These are phyloP conservation scores for Climacteris rufus DNA, from an alignment of 2,113 vertebrate genomes.

Conservation along the genomic window DNA sequence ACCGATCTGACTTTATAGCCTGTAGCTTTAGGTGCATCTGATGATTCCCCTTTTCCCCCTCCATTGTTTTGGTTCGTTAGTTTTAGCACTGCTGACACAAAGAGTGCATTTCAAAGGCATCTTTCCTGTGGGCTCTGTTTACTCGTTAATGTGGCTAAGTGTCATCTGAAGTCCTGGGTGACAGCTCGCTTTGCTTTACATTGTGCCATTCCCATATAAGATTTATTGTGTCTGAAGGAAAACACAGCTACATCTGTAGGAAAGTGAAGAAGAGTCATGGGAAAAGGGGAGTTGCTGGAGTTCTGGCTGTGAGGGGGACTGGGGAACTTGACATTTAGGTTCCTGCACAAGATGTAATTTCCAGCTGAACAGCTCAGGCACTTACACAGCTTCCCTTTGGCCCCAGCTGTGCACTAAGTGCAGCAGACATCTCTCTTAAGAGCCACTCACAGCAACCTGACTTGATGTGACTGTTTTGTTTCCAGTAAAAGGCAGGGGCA, in stretches of 20 bases:
- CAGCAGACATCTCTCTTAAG: conserved; percentile 58
- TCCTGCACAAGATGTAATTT: conserved; percentile 61
- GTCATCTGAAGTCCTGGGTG: conserved; percentile 47
- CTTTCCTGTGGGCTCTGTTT: conserved; percentile 51
- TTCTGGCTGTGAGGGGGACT: conserved; percentile 16
- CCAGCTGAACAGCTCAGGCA: conserved; percentile 52
- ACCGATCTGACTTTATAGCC: neutral
- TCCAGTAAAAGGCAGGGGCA: neutral
- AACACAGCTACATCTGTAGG: conserved; percentile 13
- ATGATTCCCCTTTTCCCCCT: neutral
- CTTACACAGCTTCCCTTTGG: conserved; percentile 37
- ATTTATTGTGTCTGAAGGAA: conserved; percentile 55
- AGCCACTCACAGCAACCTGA: conserved; percentile 29
- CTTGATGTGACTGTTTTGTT: conserved; percentile 45
- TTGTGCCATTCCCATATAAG: neutral
- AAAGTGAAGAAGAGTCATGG: conserved; percentile 29
- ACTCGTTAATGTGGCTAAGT: conserved; percentile 50
- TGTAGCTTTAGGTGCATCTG: conserved; percentile 24
- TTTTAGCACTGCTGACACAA: conserved; percentile 51
- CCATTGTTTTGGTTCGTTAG: conserved; percentile 29
- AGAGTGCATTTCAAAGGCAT: conserved; percentile 48
- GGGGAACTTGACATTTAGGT: conserved; percentile 62
- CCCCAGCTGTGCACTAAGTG: conserved; percentile 54
- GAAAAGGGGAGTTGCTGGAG: neutral
- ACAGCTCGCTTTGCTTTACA: conserved; percentile 16